A percentile compares a stretch with the other conserved stretches of the same genome.
phyloP scores from a whole-genome alignment of 2,797 vertebrate species.

The Amblyopsis hoosieri region DNA sequence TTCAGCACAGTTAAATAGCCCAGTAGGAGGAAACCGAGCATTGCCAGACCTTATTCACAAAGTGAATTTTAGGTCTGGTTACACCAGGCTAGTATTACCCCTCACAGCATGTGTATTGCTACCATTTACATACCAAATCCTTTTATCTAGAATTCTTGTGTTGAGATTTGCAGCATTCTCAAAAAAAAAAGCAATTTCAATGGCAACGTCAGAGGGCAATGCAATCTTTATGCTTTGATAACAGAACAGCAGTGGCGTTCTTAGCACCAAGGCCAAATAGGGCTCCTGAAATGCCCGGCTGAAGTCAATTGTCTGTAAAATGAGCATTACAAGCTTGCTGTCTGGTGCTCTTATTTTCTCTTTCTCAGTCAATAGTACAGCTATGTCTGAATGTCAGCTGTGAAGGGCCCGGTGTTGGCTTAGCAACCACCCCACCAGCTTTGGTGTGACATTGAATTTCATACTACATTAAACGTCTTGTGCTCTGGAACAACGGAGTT shows the following conservation, averaged over 20 bases:
- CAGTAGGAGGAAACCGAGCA: no score
- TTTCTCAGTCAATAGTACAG: conserved; percentile 29
- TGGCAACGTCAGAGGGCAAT: neutral
- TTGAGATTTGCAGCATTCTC: neutral
- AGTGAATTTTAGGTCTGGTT: no score
- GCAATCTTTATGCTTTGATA: neutral
- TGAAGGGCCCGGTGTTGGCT: conserved; percentile 27
- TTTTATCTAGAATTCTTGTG: neutral
- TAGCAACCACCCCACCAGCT: conserved; percentile 36
- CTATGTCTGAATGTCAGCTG: conserved; percentile 38
- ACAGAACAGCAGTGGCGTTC: conserved; percentile 2
- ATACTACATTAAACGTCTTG: conserved; percentile 64
- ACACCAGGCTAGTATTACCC: no score
- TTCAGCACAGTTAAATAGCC: no score
- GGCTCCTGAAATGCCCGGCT: neutral
- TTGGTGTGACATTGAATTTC: conserved; percentile 61
- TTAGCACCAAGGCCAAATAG: conserved; percentile 2
- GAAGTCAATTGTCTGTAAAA: conserved; percentile 34
- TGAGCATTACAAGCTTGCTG: conserved; percentile 28
- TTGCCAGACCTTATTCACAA: no score
- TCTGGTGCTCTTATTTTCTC: neutral
- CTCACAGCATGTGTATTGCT: no score
- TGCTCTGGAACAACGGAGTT: conserved; percentile 45
- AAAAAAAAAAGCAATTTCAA: neutral
- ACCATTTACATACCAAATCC: no score